Evolutionary conservation across 92 coral and sea anemone genomes (phyloP).

Genomic region (Zoanthus sociatus): DNA sequence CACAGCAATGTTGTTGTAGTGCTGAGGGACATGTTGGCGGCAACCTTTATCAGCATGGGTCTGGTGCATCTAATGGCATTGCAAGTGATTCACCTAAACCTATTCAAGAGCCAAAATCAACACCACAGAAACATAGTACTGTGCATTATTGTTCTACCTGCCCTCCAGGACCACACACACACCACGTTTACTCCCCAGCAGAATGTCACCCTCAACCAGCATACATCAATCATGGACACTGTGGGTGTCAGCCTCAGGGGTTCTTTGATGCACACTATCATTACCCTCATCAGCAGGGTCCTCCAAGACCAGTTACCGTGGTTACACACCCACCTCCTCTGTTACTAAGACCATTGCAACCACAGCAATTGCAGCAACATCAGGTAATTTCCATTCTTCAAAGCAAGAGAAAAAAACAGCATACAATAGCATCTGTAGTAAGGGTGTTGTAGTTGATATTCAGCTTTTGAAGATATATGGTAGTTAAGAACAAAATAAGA

Average conservation of each 20-base stretch:
- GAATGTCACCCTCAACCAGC: conserved; percentile 81
- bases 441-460: too few relatives aligned
- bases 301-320: conserved; percentile 81
- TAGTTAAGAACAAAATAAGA: too few relatives aligned
- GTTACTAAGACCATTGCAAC: conserved; percentile 83
- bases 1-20: conserved; percentile 76
- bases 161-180: conserved; percentile 90
- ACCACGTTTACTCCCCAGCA: conserved; percentile 84
- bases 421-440: too few relatives aligned
- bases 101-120: conserved; percentile 70
- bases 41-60: conserved; percentile 69
- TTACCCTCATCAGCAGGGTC: conserved; percentile 78
- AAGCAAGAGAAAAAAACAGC: too few relatives aligned
- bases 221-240: conserved; percentile 87
- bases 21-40: conserved; percentile 74
- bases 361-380: conserved; percentile 90
- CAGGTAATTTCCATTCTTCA: conserved; percentile 55
- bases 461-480: too few relatives aligned
- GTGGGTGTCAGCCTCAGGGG: conserved; percentile 84
- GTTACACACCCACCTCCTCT: conserved; percentile 87
- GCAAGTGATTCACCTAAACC: conserved; percentile 62
- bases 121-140: conserved; percentile 70
- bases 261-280: conserved; percentile 86
- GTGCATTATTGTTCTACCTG: conserved; percentile 83
- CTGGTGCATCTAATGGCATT: conserved; percentile 73